Conservation (phyloP, 2,797 vertebrate genomes). For the Bradypodion pumilum region DNA sequence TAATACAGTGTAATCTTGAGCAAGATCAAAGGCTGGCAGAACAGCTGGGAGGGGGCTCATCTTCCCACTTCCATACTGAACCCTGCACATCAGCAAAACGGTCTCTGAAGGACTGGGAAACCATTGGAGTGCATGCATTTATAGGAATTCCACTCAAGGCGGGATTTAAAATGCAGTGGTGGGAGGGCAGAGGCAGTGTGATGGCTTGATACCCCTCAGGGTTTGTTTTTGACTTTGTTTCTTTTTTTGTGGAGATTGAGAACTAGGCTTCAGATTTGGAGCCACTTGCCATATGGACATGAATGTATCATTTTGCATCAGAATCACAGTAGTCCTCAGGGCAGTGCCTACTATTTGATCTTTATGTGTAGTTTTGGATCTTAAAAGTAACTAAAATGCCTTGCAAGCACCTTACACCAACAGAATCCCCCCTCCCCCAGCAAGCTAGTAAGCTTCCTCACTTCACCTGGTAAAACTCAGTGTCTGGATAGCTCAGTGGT, state of each 20-base stretch:
- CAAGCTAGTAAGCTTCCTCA: background rate
- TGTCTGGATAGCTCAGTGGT: too few relatives aligned
- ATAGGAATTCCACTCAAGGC: slow-evolving; percentile 18
- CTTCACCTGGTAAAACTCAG: slow-evolving; percentile 42
- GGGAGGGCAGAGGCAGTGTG: background rate
- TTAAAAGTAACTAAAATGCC: slow-evolving; percentile 17
- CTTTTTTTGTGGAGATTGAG: background rate
- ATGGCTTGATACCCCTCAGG: too few relatives aligned
- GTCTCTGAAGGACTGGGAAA: background rate
- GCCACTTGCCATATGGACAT: background rate
- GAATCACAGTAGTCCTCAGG: background rate
- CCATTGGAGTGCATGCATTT: background rate
- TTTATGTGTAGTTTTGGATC: background rate
- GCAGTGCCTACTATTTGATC: background rate
- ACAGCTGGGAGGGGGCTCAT: background rate
- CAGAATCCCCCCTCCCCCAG: background rate
- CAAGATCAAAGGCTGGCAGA: background rate
- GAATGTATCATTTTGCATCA: background rate
- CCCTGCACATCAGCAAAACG: background rate
- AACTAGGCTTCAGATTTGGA: background rate
- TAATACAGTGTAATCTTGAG: background rate
- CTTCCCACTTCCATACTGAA: background rate
- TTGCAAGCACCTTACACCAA: slow-evolving; percentile 16
- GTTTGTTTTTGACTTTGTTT: too few relatives aligned
- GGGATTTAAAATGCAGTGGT: background rate